phyloP scores from a whole-genome alignment of 1,140 invertebrate genomes.

The Rhyzopertha dominica region DNA sequence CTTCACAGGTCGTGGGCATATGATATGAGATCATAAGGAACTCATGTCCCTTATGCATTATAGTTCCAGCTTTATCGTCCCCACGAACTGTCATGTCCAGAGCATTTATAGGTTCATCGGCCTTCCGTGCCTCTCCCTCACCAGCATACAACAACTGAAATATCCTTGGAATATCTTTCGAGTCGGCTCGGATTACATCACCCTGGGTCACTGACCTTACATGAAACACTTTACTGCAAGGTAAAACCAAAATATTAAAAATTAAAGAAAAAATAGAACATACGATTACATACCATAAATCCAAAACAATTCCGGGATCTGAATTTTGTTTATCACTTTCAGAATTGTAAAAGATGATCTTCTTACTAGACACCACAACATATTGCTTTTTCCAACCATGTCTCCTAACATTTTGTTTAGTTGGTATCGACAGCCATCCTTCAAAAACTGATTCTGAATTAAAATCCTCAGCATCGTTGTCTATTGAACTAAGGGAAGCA shows the following conservation, averaged over 20 bases:
- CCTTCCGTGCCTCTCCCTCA: slow-evolving; percentile 85
- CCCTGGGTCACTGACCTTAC: slow-evolving; percentile 96
- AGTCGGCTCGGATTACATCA: slow-evolving; percentile 96
- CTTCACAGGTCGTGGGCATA: slow-evolving; percentile 96
- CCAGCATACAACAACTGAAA: slow-evolving; percentile 94
- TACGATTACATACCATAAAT: slow-evolving; percentile 69
- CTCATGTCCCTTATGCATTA: slow-evolving; percentile 92
- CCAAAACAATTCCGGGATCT: slow-evolving; percentile 89
- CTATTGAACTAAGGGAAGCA: slow-evolving; percentile 83
- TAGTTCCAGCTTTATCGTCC: slow-evolving; percentile 69
- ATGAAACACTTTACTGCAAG: slow-evolving; percentile 93
- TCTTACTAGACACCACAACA: slow-evolving; percentile 93
- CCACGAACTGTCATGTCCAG: slow-evolving; percentile 49
- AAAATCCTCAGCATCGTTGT: slow-evolving; percentile 71
- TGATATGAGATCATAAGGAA: slow-evolving; percentile 95
- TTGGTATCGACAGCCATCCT: slow-evolving; percentile 93
- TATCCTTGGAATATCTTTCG: slow-evolving; percentile 98
- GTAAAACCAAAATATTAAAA: slow-evolving; percentile 17
- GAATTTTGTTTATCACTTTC: slow-evolving; percentile 93
- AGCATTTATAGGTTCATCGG: slow-evolving; percentile 59
- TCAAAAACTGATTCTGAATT: slow-evolving; percentile 71
- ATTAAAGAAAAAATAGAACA: slow-evolving; percentile 2
- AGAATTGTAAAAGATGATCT: slow-evolving; percentile 96
- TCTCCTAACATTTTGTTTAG: slow-evolving; percentile 90
- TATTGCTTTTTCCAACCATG: slow-evolving; percentile 97